Base-by-base conservation (phyloP, 2,888 invertebrate genomes). In the Gibbula magus region DNA sequence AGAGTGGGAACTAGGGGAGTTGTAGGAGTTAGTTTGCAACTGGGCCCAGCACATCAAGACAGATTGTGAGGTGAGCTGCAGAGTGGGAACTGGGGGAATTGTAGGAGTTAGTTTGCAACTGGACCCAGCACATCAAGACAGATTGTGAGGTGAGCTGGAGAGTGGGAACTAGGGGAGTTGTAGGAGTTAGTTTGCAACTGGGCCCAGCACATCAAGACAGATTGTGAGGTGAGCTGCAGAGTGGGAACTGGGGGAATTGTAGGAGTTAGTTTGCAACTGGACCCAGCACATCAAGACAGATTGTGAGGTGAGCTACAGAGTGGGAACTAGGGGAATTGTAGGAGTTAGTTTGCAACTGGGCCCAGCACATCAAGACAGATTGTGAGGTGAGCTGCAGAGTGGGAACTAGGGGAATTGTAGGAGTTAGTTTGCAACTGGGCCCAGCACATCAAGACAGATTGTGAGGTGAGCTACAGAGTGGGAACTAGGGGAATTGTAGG, bases 11-110 rank as follows among this genome's bases (percentile, higher is more conserved):
- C 4, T 8, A 56, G 1, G 25, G 56, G 7, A 8, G 1, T 7
- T 4, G 3, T 56, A n/a, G 1, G 1, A 8, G 7, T 7, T 1
- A 25, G 7, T 4, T n/a, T 1, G n/a, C 76, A 92, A 94, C 7
- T 97, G 97, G 91, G 93, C 95, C 1, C 93, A 94, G 45, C 98
- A 98, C 90, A 98, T 98, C 84, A 96, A 96, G 87, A 93, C 93
- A 0, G 94, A 94, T 66, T 97, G 97, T 91, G 93, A 94, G 90
- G 94, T 95, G 85, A 87, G 86, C 0, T 2, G 52, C 35, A n/a
- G 13, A n/a, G 7, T 56, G 22, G 54, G 8, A n/a, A 10, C 4
- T 8, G n/a, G 1, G 25, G 56, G 7, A 8, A 8, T 7, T 4
- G 3, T 56, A n/a, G 1, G 1, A 8, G 7, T 7, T 1, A 25